phyloP scores from a whole-genome alignment of 2,888 invertebrate species.

The Meteorus colon region DNA sequence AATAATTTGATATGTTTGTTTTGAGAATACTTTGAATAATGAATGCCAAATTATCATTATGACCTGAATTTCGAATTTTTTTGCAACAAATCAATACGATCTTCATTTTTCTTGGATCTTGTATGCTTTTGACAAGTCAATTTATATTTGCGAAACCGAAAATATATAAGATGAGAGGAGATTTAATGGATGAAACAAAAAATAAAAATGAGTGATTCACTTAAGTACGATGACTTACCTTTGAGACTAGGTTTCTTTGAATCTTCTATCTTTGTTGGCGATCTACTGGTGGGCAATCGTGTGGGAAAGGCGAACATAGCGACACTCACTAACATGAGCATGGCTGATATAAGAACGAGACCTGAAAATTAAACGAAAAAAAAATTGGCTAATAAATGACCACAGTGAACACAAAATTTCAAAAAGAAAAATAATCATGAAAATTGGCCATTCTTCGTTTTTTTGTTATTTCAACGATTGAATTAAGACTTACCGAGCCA shows the following conservation, averaged over 20 bases:
- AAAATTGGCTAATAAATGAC: background rate
- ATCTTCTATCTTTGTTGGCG: conserved; percentile 65
- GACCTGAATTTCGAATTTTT: background rate
- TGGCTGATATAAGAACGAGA: conserved; percentile 87
- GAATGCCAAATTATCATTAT: background rate
- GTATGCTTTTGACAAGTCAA: background rate
- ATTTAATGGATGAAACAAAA: no score
- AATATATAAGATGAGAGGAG: background rate
- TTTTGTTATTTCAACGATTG: conserved; percentile 6
- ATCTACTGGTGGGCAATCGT: conserved; percentile 78
- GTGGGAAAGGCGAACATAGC: conserved; percentile 95
- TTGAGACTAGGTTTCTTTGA: conserved; percentile 78
- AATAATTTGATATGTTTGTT: background rate
- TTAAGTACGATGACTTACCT: conserved; percentile 73
- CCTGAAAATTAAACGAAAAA: conserved; percentile 73
- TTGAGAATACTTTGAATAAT: background rate
- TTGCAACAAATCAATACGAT: background rate
- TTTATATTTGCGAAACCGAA: conserved; percentile 1
- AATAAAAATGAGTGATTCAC: background rate
- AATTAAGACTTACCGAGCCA: conserved; percentile 85
- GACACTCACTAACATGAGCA: conserved; percentile 87
- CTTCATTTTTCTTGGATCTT: background rate
- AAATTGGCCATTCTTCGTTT: conserved; percentile 9
- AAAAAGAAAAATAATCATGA: background rate
- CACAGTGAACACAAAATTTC: background rate